Conservation (phyloP, 2,113 vertebrate species). For the Nannospalax galili region DNA sequence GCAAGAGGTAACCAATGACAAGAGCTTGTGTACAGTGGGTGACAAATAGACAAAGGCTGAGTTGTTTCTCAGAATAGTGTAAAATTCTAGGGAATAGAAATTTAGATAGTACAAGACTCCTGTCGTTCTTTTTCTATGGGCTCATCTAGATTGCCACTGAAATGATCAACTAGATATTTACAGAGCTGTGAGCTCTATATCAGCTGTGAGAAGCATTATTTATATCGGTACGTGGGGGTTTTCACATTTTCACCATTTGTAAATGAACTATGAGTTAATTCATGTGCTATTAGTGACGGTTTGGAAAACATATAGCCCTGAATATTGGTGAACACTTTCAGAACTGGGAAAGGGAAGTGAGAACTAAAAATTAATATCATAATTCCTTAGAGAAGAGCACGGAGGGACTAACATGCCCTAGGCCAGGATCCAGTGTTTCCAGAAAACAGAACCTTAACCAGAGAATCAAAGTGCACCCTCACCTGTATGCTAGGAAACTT, state of each 20-base stretch:
- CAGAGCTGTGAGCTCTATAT: no score
- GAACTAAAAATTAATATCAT: no score
- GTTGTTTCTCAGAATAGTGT: no score
- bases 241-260: no score
- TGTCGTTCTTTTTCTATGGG: neutral
- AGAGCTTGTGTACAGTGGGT: neutral
- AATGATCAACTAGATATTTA: neutral
- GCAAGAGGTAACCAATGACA: neutral
- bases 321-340: no score
- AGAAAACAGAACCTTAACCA: neutral
- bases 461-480: neutral
- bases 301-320: no score
- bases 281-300: no score
- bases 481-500: neutral
- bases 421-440: no score
- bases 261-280: no score
- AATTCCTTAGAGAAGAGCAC: no score
- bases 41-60: neutral
- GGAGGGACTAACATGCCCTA: no score
- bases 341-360: neutral
- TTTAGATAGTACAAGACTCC: accelerated
- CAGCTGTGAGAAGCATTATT: neutral
- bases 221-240: neutral
- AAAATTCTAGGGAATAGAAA: neutral
- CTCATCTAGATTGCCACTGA: neutral